Evolutionary conservation across 2,113 vertebrate genomes (phyloP), one percentile per base, ranked within the genome.

Genomic region (Tupaia chinensis): DNA sequence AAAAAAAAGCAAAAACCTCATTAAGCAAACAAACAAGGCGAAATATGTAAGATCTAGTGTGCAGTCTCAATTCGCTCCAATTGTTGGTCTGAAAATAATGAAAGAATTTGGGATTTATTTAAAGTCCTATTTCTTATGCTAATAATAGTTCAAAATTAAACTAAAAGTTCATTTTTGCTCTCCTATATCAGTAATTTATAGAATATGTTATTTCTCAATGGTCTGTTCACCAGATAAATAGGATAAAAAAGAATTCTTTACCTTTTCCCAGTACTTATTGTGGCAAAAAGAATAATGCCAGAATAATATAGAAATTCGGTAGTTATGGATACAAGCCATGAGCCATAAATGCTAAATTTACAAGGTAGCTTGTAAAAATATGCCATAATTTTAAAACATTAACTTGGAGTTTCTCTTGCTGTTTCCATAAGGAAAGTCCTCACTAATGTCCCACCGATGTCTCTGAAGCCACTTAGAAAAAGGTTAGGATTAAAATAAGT

Each of bases 101-200:
- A 61, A 85, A 14, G n/a, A 25, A 88, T 19, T 78, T 56, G 16
- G 22, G 22, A 68, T 84, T 68, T 32, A 76, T 44, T 73, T 88
- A 68, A 91, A 83, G 32, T 61, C 3, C 58, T 54, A 29, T 73
- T 5, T 86, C 74, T 23, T 83, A n/a, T 32, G 63, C 44, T 88
- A 93, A 79, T n/a, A 77, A 68, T 66, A 23, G 23, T 78, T 82
- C 58, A 93, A 92, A 94, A 12, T 69, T 23, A 77, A 90, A 88
- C 44, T 88, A 90, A 78, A 91, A 63, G 63, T 20, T 87, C n/a
- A 2, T 27, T 44, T 83, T 80, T 83, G 9, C 9, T n/a, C 15
- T 29, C 34, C 14, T 19, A 76, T 72, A 27, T 20, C 29, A 78
- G n/a, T 44, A 44, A 87, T 34, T 70, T 54, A 58, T 58, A 91